Evolutionary conservation across 2,888 invertebrate species (phyloP), one percentile per base, ranked within the genome.

Genomic region (Drosophila histrio): DNA sequence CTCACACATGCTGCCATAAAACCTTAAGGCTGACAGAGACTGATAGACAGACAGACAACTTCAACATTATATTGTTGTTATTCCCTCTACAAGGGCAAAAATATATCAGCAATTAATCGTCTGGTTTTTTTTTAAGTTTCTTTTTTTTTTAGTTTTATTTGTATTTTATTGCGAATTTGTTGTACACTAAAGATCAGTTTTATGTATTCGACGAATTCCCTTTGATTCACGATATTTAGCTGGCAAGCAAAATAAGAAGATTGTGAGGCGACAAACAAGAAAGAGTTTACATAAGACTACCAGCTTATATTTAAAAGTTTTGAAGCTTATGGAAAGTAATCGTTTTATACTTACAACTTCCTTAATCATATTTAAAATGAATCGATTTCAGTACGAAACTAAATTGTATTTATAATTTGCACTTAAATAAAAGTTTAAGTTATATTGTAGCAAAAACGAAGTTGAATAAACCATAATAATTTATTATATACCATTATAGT

Each of bases 71-170:
- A 17, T 30, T 34, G n/a, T 24, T 49, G 7, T 30, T 39, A 24
- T 70, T 46, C 30, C 41, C 66, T 47, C 60, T 3, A 65, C 65
- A 70, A 71, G 70, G 71, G 56, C 60, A 71, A 13, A 43, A 36
- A 34, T 41, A 38, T 47, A 56, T 56, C 36, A 60, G 65, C 52
- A 70, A 71, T 71, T 60, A 60, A 71, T 70, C 60, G 66, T 43
- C 30, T 54, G n/a, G 22, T 54, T 15, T 53, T 43, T 9, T 54
- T 15, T 53, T 43, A 7, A 38, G 17, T 58, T 56, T 62, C n/a
- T 34, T 19, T 32, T 13, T 7, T 44, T 21, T 47, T 43, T 2
- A 28, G n/a, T 52, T 66, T 56, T 41, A 34, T 66, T 49, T 67
- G 30, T 2, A 26, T 62, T 62, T 53, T 57, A 57, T 52, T 52